These are phyloP conservation scores for Parasteatoda tepidariorum DNA, from an alignment of 1,140 invertebrate species.

Conservation along the genomic window DNA sequence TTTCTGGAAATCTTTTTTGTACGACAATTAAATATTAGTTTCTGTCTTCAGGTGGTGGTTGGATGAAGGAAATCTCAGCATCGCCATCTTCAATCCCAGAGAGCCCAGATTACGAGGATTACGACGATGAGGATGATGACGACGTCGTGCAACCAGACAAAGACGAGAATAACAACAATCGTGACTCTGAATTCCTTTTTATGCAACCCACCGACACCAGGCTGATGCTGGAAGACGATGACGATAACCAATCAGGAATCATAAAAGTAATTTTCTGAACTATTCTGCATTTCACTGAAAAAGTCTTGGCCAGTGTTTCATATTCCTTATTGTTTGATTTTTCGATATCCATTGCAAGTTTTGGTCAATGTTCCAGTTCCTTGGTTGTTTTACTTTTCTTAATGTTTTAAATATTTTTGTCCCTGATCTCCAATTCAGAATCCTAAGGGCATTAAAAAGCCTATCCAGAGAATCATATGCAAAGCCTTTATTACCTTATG, in stretches of 20 bases:
- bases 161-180: background rate
- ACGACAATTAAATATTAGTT: background rate
- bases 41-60: conserved; percentile 9
- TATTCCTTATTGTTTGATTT: background rate
- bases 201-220: conserved; percentile 14
- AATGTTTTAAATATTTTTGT: no score
- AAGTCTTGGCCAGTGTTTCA: background rate
- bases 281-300: background rate
- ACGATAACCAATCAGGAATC: background rate
- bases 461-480: no score
- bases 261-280: conserved; percentile 7
- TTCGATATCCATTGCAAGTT: no score
- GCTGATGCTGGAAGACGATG: conserved; percentile 32
- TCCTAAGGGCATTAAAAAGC: no score
- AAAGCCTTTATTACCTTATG: no score
- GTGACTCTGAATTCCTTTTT: conserved; percentile 24
- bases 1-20: no score
- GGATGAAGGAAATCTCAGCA: background rate
- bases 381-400: no score
- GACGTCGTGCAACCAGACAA: background rate
- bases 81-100: background rate
- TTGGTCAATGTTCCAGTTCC: no score
- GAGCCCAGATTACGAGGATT: background rate
- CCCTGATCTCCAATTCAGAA: no score
- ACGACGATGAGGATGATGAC: conserved; percentile 22